Base-by-base conservation (phyloP, 2,888 invertebrate species). In the Lithophane semibrunnea region DNA sequence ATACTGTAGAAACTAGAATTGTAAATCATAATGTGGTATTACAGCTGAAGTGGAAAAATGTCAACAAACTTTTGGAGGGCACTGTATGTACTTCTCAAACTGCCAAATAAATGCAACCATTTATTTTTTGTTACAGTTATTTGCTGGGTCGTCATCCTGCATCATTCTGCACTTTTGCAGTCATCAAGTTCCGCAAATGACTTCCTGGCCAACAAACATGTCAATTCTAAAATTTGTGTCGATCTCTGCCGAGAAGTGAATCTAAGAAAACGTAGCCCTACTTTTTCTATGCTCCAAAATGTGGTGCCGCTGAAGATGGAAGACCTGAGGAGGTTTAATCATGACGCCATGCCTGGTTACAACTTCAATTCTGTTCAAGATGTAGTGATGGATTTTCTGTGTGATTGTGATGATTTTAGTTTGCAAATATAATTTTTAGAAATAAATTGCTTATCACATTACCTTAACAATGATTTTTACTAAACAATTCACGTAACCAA, bases 81-180 rank as follows among this genome's bases (percentile, higher is more conserved):
- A 37, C 37, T 37, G 2, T 37, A 37, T 37, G 3, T 37, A 37
- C 56, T n/a, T 60, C 16, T 3, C 60, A 52, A 60, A 18, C 60
- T 18, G 9, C 29, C 29, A 29, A 60, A 2, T 61, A 29, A 18
- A 29, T 10, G 29, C 63, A 63, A 64, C 21, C 16, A 61, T 21
- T 12, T 37, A 29, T 63, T 8, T 37, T n/a, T 60, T 60, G 18
- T 77, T 80, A n/a, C 76, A 80, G 76, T 80, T n/a, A n/a, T 80
- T 44, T 58, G n/a, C 49, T 58, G 58, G 49, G 49, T 60, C n/a
- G 29, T 80, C 58, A n/a, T 80, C 10, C n/a, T 77, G 13, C 58
- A 60, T 42, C 80, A 52, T 42, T 18, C 42, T 4, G 29, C 44
- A 44, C 13, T 29, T 10, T 18, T 29, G 18, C 42, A 18, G 18